Evolutionary conservation across 2,888 invertebrate genomes (phyloP), one percentile per base, ranked within the genome.

Genomic region (Caenorhabditis macrosperma): DNA sequence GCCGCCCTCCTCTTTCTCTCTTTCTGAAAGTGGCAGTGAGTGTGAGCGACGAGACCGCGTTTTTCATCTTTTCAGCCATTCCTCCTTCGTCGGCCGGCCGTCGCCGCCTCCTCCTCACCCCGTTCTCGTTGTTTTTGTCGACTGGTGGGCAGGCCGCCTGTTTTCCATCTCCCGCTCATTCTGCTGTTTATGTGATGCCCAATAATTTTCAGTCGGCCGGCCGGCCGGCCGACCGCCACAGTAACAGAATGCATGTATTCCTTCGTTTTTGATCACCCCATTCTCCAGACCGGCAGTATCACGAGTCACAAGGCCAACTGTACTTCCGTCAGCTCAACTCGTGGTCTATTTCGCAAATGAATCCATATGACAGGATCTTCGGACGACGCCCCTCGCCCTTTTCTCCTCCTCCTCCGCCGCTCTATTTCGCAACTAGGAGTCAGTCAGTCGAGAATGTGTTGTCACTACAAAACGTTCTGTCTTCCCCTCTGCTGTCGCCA

Each of bases 361-460:
- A 52, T 52, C 52, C 52, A 15, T 52, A 52, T 52, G 52, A 52
- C 52, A 52, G 15, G 15, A 52, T 26, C 26, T n/a, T 2, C 46
- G 20, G 52, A 52, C 44, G 17, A 4, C 10, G 52, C 15, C 48
- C 15, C 17, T 50, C 24, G 48, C n/a, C 52, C 22, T 28, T n/a
- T 28, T 28, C 52, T 15, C 52, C n/a, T n/a, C 15, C 48, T 68
- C 57, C 35, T 55, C n/a, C 24, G 54, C 63, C 44, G 50, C 17
- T 26, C n/a, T 17, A 10, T 35, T 52, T 48, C 33, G 30, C 12
- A 10, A 26, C 38, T 54, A 38, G 35, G 57, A 57, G 57, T 68
- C 68, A 67, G 68, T 69, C 69, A 52, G 59, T 69, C 69, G 60
- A 69, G 24, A 57, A 57, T 17, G 41, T 60, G 57, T 57, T 68